Evolutionary conservation across 1,140 invertebrate species (phyloP), one percentile per base, ranked within the genome.

Genomic region (Agrypnia vestita): DNA sequence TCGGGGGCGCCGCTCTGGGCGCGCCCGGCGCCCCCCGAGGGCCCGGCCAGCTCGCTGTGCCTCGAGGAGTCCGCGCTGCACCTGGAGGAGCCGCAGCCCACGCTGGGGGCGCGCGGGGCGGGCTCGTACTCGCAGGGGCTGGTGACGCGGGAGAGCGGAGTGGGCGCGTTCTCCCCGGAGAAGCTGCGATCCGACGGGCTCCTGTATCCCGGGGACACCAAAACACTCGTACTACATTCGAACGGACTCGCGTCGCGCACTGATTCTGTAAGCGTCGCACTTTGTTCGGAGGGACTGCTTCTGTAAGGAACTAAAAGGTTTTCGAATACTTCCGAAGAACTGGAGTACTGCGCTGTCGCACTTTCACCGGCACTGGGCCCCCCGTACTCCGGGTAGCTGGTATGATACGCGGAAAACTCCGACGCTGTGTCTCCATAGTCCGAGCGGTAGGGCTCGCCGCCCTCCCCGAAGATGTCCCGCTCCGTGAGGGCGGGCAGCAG

Each of bases 401-500:
- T 25, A 49, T 44, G 9, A 21, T 17, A 47, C 49, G 13, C 11
- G 17, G 47, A n/a, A 25, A 43, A n/a, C 11, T 21, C 19, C 47
- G 69, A 3, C 15, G 12, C 21, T 6, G 7, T 17, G 1, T 71
- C 69, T 11, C 15, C 25, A 1, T n/a, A 55, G 47, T 55, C 51
- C 69, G 47, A n/a, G 49, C 49, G 15, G 44, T 49, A 53, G 19
- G n/a, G 8, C 9, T 13, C 19, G 51, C 47, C 21, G 13, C 17
- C 19, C n/a, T 78, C 76, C 21, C 47, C 76, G 61, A 61, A 59
- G 17, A 59, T 56, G 25, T 78, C 76, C 12, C n/a, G 76, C 47
- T 46, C 76, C 59, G 49, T 61, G 61, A 67, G 61, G 13, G 76
- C 76, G 59, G 61, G 55, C 17, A 53, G 47, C 19, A 78, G 76